phyloP scores from a whole-genome alignment of 2,888 invertebrate genomes.

The Dendrolimus houi region DNA sequence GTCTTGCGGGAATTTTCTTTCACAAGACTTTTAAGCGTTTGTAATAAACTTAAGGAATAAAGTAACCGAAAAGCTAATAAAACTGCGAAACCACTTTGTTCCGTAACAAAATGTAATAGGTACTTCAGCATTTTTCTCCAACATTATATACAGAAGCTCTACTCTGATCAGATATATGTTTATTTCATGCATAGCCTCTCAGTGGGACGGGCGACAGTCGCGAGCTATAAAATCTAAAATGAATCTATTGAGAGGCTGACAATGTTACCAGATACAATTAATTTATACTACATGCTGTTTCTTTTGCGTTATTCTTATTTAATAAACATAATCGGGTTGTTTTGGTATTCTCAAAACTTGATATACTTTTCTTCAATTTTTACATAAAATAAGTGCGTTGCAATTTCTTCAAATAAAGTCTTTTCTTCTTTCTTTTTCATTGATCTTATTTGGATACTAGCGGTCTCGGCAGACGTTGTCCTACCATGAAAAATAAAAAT shows the following conservation, averaged over 20 bases:
- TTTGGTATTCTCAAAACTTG: too few species aligned
- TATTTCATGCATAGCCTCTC: slow-evolving; percentile 49
- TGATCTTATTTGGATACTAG: too few species aligned
- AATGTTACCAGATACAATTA: background rate
- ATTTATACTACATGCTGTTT: too few species aligned
- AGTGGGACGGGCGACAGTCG: slow-evolving; percentile 19
- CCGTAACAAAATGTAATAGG: slow-evolving; percentile 21
- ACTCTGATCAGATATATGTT: slow-evolving; percentile 45
- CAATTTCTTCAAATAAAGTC: too few species aligned
- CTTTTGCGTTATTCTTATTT: too few species aligned
- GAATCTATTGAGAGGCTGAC: slow-evolving; percentile 30
- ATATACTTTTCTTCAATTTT: too few species aligned
- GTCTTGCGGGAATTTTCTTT: too few species aligned
- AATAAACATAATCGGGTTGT: too few species aligned
- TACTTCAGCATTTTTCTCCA: slow-evolving; percentile 18
- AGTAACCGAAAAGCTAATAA: slow-evolving; percentile 30
- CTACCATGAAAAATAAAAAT: too few species aligned
- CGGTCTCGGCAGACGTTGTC: too few species aligned
- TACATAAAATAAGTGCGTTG: too few species aligned
- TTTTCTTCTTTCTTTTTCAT: too few species aligned
- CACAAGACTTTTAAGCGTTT: background rate
- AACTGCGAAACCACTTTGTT: slow-evolving; percentile 21
- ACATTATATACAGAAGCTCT: slow-evolving; percentile 27
- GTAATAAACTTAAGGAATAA: slow-evolving; percentile 12
- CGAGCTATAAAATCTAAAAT: slow-evolving; percentile 40